Conservation (phyloP, 2,797 vertebrate genomes). For the Sandelia bainsii region DNA sequence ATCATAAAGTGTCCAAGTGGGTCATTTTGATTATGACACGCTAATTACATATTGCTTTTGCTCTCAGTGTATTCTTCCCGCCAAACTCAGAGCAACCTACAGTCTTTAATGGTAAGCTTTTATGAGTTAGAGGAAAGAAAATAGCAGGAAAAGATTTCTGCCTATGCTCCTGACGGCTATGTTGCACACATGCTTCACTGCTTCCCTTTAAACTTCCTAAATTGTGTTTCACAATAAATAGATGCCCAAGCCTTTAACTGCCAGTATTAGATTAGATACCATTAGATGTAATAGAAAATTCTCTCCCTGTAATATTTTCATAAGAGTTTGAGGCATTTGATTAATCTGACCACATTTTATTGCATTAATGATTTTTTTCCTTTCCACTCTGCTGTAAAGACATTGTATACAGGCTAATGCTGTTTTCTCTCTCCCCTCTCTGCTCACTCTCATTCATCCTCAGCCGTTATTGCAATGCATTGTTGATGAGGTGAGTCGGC, state of each 20-base stretch:
- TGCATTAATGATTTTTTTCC: constrained; percentile 98
- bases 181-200: constrained; percentile 94
- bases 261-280: constrained; percentile 99
- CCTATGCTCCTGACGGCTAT: constrained; percentile 96
- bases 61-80: constrained; percentile 77
- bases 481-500: constrained; percentile 99
- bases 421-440: constrained; percentile 80
- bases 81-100: constrained; percentile 94
- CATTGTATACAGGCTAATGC: constrained; percentile 95
- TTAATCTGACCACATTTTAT: constrained; percentile 99
- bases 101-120: constrained; percentile 99
- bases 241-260: constrained; percentile 98
- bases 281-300: constrained; percentile 99
- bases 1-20: constrained; percentile 99
- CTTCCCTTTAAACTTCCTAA: constrained; percentile 99
- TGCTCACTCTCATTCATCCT: constrained; percentile 88
- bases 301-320: constrained; percentile 96
- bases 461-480: constrained; percentile 99
- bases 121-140: constrained; percentile 88
- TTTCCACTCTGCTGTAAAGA: constrained; percentile 97
- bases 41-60: constrained; percentile 98
- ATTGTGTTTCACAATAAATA: constrained; percentile 99
- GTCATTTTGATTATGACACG: constrained; percentile 99
- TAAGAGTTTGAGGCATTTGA: constrained; percentile 99
- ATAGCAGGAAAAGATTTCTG: constrained; percentile 89